Evolutionary conservation across 2,888 invertebrate genomes (phyloP).

Genomic region (Fissipunctia ypsillon): DNA sequence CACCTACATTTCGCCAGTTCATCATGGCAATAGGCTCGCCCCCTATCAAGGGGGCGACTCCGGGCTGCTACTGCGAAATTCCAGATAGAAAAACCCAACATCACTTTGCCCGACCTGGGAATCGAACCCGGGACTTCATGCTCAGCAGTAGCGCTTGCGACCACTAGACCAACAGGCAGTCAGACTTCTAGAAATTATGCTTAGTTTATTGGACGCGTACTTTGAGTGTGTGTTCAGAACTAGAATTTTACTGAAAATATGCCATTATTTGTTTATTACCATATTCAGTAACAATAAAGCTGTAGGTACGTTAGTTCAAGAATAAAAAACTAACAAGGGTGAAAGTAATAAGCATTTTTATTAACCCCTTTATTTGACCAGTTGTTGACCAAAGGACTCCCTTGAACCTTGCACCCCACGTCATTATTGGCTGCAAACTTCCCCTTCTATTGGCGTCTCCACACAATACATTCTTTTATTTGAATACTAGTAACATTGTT

Average conservation of each 20-base stretch:
- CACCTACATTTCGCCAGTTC: too few species aligned
- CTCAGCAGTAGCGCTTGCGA: too few species aligned
- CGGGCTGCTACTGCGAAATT: too few species aligned
- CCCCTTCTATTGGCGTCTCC: conserved; percentile 6
- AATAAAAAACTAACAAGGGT: background rate
- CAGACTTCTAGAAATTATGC: background rate
- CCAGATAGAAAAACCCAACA: too few species aligned
- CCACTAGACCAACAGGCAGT: too few species aligned
- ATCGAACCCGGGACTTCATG: too few species aligned
- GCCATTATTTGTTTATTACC: background rate
- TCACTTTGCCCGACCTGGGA: too few species aligned
- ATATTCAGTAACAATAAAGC: background rate
- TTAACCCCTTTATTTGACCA: conserved; percentile 20
- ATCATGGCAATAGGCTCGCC: too few species aligned
- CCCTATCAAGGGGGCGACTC: too few species aligned
- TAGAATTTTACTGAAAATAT: background rate
- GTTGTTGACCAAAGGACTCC: conserved; percentile 18
- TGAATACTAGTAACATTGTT: background rate
- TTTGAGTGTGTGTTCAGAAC: background rate
- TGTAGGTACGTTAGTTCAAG: background rate
- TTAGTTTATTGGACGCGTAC: background rate
- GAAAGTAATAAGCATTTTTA: conserved; percentile 6
- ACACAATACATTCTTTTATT: conserved; percentile 8
- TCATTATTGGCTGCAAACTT: conserved; percentile 23
- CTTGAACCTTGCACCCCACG: conserved; percentile 27